Evolutionary conservation across 2,797 vertebrate species (phyloP).

Genomic region (Aphelocoma californica): DNA sequence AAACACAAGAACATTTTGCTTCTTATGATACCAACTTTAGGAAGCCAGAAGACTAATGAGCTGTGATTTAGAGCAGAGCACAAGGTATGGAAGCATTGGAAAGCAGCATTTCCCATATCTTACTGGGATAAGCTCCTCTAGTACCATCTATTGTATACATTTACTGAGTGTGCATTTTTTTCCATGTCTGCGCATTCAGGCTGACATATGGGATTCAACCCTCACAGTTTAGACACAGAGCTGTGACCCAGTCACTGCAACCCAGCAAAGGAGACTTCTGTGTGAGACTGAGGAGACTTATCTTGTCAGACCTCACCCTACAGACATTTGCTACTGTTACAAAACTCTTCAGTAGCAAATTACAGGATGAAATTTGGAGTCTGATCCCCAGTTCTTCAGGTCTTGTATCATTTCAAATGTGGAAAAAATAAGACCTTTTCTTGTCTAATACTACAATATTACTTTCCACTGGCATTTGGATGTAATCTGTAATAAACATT

Average conservation of each 20-base stretch:
- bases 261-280: neutral
- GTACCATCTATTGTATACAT: neutral
- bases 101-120: neutral
- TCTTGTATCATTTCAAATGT: neutral
- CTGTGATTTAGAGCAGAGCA: neutral
- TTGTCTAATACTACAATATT: neutral
- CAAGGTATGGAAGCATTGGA: neutral
- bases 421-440: neutral
- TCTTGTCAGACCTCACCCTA: neutral
- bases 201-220: neutral
- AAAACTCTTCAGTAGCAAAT: neutral
- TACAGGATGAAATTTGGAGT: neutral
- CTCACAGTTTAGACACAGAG: neutral
- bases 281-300: neutral
- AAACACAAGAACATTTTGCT: neutral
- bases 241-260: neutral
- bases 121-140: neutral
- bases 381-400: neutral
- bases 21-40: neutral
- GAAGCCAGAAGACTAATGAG: neutral
- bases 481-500: neutral
- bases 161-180: neutral
- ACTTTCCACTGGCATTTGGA: neutral
- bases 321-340: neutral
- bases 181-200: neutral